Evolutionary conservation across 1,140 invertebrate species (phyloP).

Genomic region (Hermetia illucens): DNA sequence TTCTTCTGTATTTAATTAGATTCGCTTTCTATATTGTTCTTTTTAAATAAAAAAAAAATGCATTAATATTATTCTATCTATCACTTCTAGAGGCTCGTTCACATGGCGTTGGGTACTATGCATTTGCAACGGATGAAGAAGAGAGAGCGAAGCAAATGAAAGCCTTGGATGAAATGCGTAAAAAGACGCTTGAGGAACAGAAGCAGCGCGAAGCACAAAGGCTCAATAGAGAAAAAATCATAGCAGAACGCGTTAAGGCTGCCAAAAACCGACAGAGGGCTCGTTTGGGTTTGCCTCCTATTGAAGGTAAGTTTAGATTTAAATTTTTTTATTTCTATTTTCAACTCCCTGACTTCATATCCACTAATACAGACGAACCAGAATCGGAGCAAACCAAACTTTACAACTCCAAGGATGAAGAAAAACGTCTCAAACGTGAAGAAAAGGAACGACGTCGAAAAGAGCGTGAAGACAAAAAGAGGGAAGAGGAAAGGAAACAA

Average conservation of each 20-base stretch:
- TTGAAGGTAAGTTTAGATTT: conserved; percentile 23
- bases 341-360: neutral
- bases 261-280: conserved; percentile 62
- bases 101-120: conserved; percentile 80
- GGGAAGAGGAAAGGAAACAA: conserved; percentile 34
- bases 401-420: conserved; percentile 31
- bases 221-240: conserved; percentile 48
- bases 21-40: neutral
- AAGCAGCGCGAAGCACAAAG: conserved; percentile 45
- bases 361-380: conserved; percentile 17
- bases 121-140: conserved; percentile 71
- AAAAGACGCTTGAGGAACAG: conserved; percentile 56
- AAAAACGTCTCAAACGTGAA: conserved; percentile 29
- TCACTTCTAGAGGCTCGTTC: conserved; percentile 55
- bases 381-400: conserved; percentile 33
- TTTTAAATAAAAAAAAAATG: conserved; percentile 1
- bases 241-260: conserved; percentile 60
- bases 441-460: conserved; percentile 24
- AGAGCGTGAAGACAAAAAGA: conserved; percentile 26
- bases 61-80: conserved; percentile 1
- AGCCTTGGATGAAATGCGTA: conserved; percentile 49
- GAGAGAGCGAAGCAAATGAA: conserved; percentile 61
- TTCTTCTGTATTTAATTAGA: neutral
- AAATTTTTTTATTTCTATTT: neutral
- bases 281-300: conserved; percentile 54